Conservation (phyloP, 2,888 invertebrate genomes). For the Crossocerus cetratus region DNA sequence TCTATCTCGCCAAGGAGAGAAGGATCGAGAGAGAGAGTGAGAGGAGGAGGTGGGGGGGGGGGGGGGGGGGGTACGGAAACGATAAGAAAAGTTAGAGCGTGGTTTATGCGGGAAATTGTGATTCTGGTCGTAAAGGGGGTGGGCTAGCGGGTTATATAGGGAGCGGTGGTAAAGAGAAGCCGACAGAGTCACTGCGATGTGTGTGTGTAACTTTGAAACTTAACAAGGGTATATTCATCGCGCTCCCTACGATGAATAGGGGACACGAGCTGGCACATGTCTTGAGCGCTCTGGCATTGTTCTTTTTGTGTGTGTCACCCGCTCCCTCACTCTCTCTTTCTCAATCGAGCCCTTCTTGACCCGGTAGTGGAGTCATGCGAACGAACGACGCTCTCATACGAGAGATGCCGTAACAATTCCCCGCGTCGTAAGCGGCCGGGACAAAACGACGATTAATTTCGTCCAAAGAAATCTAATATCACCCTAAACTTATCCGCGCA, state of each 20-base stretch:
- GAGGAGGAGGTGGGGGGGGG: neutral
- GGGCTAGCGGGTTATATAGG: constrained; percentile 30
- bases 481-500: too few relatives aligned
- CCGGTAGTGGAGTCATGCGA: constrained; percentile 31
- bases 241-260: constrained; percentile 50
- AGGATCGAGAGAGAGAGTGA: too few relatives aligned
- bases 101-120: constrained; percentile 51
- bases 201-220: constrained; percentile 57
- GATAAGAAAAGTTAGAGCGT: constrained; percentile 43
- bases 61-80: constrained; percentile 27
- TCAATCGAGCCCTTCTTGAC: constrained; percentile 45
- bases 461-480: constrained; percentile 22
- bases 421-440: constrained; percentile 23
- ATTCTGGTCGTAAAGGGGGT: constrained; percentile 48
- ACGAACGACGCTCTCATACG: constrained; percentile 23
- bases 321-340: constrained; percentile 9
- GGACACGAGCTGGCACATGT: constrained; percentile 50
- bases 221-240: constrained; percentile 56
- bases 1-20: constrained; percentile 32
- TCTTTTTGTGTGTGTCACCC: constrained; percentile 36
- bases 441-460: constrained; percentile 10
- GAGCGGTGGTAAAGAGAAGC: constrained; percentile 33
- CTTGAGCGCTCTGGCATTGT: constrained; percentile 43
- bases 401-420: constrained; percentile 41
- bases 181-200: constrained; percentile 44